Evolutionary conservation across 1,140 invertebrate genomes (phyloP).

Genomic region (Stegodyphus dumicola): DNA sequence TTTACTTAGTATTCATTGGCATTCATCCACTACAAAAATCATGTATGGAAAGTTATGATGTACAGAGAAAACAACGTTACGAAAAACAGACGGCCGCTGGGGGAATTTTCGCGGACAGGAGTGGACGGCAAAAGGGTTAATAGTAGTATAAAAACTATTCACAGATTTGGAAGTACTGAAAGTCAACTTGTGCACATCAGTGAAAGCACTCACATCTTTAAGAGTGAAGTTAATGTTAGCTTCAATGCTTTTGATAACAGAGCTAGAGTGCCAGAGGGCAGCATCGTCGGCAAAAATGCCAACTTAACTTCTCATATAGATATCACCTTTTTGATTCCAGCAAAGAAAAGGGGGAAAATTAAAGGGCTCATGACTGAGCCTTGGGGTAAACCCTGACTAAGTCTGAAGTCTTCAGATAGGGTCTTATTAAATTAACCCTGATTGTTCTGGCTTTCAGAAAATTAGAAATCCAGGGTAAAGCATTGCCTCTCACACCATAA

Average conservation of each 20-base stretch:
- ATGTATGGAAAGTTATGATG: too few species aligned
- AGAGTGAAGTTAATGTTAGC: neutral
- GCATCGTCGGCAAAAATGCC: neutral
- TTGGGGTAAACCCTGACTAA: neutral
- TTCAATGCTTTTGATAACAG: neutral
- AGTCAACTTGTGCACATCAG: neutral
- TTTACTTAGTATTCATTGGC: too few species aligned
- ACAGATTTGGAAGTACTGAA: neutral
- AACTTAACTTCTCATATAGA: neutral
- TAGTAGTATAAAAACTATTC: neutral
- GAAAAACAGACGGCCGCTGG: too few species aligned
- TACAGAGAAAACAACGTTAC: too few species aligned
- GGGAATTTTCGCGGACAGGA: too few species aligned
- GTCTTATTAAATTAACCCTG: neutral
- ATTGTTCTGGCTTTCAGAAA: neutral
- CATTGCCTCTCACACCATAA: neutral
- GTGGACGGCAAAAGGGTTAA: too few species aligned
- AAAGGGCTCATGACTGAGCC: neutral
- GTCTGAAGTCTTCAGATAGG: neutral
- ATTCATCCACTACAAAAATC: too few species aligned
- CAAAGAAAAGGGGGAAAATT: neutral
- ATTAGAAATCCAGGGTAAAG: neutral
- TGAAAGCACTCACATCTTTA: neutral
- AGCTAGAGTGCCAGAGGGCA: neutral
- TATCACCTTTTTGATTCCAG: neutral